These are phyloP conservation scores for Muscicapa striata DNA, from an alignment of 2,797 vertebrate species.

Conservation along the genomic window DNA sequence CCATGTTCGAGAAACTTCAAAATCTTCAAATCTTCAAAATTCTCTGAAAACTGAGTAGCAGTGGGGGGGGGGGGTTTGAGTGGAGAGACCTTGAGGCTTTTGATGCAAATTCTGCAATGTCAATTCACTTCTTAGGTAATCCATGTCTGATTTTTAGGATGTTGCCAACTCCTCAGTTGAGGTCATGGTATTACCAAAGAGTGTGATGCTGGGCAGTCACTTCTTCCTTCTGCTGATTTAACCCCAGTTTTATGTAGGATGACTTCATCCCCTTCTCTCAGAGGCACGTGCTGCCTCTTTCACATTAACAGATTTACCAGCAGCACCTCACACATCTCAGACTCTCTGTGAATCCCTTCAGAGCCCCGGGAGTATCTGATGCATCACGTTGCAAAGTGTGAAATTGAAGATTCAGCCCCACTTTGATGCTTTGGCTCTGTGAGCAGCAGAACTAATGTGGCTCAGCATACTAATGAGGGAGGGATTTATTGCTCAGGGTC, in stretches of 20 bases:
- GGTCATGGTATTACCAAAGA: background rate
- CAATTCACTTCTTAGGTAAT: background rate
- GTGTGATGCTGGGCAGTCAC: background rate
- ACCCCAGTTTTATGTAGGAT: accelerated
- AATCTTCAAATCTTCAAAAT: background rate
- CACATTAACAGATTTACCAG: background rate
- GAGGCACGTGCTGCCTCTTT: background rate
- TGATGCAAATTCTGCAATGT: background rate
- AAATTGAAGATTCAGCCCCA: background rate
- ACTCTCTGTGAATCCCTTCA: background rate
- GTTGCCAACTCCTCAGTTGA: background rate
- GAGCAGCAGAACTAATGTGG: conserved; percentile 1
- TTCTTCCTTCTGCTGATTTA: accelerated
- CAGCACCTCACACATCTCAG: background rate
- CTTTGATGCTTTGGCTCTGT: background rate
- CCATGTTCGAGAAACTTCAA: accelerated
- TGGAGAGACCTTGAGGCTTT: background rate
- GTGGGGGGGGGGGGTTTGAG: background rate
- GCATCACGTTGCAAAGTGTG: background rate
- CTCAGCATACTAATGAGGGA: conserved; percentile 26
- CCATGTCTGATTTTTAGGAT: background rate
- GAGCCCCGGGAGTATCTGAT: background rate
- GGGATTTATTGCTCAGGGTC: background rate
- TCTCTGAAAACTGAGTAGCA: background rate
- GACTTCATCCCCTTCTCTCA: background rate